Evolutionary conservation across 2,888 invertebrate genomes (phyloP), one percentile per base, ranked within the genome.

Genomic region (Caenorhabditis sp.): DNA sequence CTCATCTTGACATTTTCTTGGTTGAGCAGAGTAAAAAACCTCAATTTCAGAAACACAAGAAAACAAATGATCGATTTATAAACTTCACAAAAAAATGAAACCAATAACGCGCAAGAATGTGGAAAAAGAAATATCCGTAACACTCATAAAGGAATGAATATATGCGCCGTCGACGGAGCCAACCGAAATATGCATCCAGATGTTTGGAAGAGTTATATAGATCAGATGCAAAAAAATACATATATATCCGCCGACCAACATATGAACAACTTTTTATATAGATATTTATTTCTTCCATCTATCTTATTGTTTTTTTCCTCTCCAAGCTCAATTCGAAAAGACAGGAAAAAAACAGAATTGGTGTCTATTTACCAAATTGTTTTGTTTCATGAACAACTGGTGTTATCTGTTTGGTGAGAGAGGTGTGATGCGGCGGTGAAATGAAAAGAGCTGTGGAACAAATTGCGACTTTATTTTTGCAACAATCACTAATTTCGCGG

Each of bases 181-280:
- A 43, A 17, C 43, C 43, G 43, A 43, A 17, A 43, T 43, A 43
- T 43, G 43, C 43, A 43, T 43, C 43, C 43, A 43, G 43, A 43
- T 43, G 43, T 43, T 43, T 43, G 43, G 17, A 43, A 43, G 14
- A 43, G 43, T 43, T 43, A 43, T 43, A 14, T 43, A 43, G 43
- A 43, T 43, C 43, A 43, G 43, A 43, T 43, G 43, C 43, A 43
- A 17, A 43, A 43, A 43, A 43, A 43, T 43, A 43, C 43, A 43
- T 43, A 43, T 43, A 43, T 43, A 43, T 43, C 43, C 43, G 43
- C 43, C 43, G 43, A 43, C 43, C 43, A 43, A 43, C 43, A 43
- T 43, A 43, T 43, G 43, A 43, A 43, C 43, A 43, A 43, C 43
- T 43, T 43, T 43, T 43, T 43, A 43, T 43, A 43, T 43, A 43